Evolutionary conservation across 2,797 vertebrate species (phyloP).

Genomic region (Acridotheres tristis): DNA sequence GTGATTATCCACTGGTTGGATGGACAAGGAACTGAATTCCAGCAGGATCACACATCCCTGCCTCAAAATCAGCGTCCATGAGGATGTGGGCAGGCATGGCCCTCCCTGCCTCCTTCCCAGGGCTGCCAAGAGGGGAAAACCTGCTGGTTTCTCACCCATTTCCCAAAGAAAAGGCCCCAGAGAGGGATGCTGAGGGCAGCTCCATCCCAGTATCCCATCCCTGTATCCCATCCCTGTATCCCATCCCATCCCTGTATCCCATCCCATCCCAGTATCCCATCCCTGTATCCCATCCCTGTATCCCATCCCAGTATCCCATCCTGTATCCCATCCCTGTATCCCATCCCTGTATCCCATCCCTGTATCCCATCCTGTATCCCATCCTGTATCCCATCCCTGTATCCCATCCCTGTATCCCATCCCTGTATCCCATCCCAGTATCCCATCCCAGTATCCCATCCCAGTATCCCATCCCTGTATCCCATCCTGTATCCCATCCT

Average conservation of each 20-base stretch:
- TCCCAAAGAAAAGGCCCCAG: background rate
- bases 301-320: background rate
- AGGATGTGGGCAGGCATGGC: accelerated
- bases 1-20: background rate
- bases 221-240: background rate
- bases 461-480: background rate
- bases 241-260: background rate
- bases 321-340: background rate
- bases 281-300: background rate
- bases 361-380: too few relatives aligned
- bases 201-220: background rate
- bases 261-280: background rate
- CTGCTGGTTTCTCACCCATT: background rate
- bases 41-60: background rate
- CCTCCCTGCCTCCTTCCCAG: background rate
- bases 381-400: background rate
- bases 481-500: too few relatives aligned
- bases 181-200: background rate
- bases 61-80: accelerated
- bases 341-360: background rate
- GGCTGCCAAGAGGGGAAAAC: background rate
- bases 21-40: background rate
- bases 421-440: background rate
- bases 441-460: background rate
- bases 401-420: background rate